Conservation (phyloP, 2,113 vertebrate species). For the Neotoma lepida region DNA sequence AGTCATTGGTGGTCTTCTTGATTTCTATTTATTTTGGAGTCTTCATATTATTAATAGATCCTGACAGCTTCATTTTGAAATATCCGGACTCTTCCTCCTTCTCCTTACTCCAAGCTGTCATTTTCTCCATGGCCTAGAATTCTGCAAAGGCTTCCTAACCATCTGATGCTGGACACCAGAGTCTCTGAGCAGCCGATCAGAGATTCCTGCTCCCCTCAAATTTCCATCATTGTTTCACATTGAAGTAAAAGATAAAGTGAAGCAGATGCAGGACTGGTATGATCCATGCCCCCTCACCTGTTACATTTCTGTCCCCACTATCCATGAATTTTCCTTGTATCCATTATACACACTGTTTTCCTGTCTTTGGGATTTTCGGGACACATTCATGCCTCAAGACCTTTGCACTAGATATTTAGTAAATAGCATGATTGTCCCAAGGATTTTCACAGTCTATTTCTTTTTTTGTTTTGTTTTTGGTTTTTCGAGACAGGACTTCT, state of each 20-base stretch:
- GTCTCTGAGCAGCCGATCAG: not conserved
- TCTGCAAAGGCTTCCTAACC: not conserved
- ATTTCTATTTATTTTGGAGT: not conserved
- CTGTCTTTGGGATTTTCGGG: not conserved
- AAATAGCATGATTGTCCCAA: not conserved
- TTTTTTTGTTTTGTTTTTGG: not conserved
- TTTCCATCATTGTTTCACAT: not conserved
- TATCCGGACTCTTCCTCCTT: not conserved
- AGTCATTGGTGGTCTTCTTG: not conserved
- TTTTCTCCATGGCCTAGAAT: not conserved
- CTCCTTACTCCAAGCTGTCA: not conserved
- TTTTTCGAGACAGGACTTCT: no score
- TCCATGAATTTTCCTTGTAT: not conserved
- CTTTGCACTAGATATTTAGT: not conserved
- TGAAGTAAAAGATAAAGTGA: slow-evolving; percentile 17
- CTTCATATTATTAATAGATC: not conserved
- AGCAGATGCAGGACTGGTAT: not conserved
- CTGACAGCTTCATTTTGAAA: not conserved
- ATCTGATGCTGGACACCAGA: not conserved
- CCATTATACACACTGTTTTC: not conserved
- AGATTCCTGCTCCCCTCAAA: not conserved
- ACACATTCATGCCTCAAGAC: not conserved
- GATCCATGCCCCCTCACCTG: not conserved
- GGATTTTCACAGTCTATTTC: not conserved
- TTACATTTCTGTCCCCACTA: not conserved